phyloP scores from a whole-genome alignment of 2,113 vertebrate genomes.

The Myanophis thanlyinensis region DNA sequence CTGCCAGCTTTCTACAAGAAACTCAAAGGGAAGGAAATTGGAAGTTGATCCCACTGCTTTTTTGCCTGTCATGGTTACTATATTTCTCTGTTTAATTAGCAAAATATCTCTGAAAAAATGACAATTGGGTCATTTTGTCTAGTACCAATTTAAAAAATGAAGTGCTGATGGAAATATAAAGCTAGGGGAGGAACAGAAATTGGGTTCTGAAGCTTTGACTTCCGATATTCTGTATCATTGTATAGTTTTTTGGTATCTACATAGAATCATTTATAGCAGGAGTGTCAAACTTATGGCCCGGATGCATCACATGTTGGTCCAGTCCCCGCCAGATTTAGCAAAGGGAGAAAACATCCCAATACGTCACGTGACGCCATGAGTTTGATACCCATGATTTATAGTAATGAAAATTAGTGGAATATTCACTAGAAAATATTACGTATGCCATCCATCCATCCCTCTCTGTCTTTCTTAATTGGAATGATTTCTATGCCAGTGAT shows the following conservation, averaged over 20 bases:
- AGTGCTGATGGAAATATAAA: neutral
- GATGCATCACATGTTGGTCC: no score
- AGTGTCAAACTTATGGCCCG: no score
- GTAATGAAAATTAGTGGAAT: neutral
- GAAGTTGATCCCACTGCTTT: neutral
- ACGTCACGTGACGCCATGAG: no score
- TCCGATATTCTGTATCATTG: neutral
- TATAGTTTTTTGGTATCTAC: neutral
- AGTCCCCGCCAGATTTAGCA: no score
- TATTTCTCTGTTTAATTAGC: neutral
- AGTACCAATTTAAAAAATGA: neutral
- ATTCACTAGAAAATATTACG: neutral
- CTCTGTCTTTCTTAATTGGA: neutral
- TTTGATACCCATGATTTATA: no score
- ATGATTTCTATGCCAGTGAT: neutral
- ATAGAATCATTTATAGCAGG: neutral
- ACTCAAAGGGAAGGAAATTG: neutral
- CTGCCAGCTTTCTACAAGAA: neutral
- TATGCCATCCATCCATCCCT: neutral
- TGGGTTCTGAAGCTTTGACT: neutral
- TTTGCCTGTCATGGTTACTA: neutral
- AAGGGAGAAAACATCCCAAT: no score
- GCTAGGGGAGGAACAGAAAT: neutral
- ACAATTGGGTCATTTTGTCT: neutral
- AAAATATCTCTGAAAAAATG: neutral